phyloP scores from a whole-genome alignment of 2,113 vertebrate species.

The Gobiocypris rarus region DNA sequence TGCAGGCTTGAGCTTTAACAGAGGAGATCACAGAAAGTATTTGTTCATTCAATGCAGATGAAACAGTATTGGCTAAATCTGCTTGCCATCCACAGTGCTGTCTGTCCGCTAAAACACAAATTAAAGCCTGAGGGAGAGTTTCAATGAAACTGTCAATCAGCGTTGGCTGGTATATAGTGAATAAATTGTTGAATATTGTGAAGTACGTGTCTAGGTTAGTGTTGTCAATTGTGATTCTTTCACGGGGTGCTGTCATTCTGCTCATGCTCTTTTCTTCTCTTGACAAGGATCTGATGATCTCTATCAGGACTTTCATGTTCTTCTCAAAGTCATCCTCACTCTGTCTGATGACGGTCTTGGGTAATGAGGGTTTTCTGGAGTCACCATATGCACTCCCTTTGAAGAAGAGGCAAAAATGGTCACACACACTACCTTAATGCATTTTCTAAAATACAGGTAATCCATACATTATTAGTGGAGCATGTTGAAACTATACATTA shows the following conservation, averaged over 20 bases:
- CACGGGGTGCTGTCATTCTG: not conserved
- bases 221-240: not conserved
- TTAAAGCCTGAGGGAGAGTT: constrained; percentile 65
- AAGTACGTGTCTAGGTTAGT: constrained; percentile 58
- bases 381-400: constrained; percentile 20
- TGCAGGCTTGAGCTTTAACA: constrained; percentile 67
- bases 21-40: constrained; percentile 62
- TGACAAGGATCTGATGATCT: constrained; percentile 64
- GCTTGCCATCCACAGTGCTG: constrained; percentile 71
- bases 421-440: not conserved
- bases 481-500: not conserved
- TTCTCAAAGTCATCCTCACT: constrained; percentile 50
- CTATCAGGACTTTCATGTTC: constrained; percentile 61
- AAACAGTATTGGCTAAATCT: constrained; percentile 64
- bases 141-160: constrained; percentile 60
- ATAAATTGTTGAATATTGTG: constrained; percentile 57
- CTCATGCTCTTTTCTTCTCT: constrained; percentile 11
- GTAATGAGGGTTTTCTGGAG: constrained; percentile 42
- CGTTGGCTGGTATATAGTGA: constrained; percentile 57
- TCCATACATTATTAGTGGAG: not conserved
- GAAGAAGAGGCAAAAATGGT: not conserved
- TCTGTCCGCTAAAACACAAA: constrained; percentile 70
- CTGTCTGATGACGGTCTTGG: constrained; percentile 49
- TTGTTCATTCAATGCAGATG: constrained; percentile 57
- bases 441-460: not conserved